Conservation (phyloP, 2,113 vertebrate genomes). For the Mixornis gularis region DNA sequence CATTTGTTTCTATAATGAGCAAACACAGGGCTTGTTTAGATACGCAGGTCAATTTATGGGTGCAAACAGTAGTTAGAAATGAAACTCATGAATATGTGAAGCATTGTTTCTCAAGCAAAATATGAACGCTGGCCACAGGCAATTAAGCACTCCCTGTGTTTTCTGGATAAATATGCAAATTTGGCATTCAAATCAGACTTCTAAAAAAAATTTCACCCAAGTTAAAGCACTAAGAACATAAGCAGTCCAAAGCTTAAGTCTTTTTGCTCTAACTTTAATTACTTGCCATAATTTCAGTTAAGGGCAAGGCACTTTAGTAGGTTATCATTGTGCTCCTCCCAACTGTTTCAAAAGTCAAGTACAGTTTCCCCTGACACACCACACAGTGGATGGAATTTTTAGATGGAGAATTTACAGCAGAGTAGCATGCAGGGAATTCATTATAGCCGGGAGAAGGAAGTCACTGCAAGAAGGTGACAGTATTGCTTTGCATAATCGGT, state of each 20-base stretch:
- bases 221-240: neutral
- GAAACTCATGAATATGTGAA: neutral
- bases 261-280: slow-evolving; percentile 45
- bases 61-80: neutral
- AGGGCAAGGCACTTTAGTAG: slow-evolving; percentile 15
- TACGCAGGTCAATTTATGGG: neutral
- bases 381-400: neutral
- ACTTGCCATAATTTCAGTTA: slow-evolving; percentile 32
- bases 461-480: neutral
- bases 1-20: neutral
- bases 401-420: slow-evolving; percentile 21
- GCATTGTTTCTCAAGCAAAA: neutral
- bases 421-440: slow-evolving; percentile 20
- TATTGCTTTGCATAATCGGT: neutral
- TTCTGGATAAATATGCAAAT: slow-evolving; percentile 25
- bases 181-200: slow-evolving; percentile 29
- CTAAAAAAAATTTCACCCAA: neutral
- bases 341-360: slow-evolving; percentile 29
- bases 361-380: slow-evolving; percentile 18
- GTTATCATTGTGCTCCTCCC: slow-evolving; percentile 36
- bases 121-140: neutral
- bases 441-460: neutral
- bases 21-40: neutral
- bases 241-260: neutral
- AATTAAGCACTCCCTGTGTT: slow-evolving; percentile 5